Evolutionary conservation across 2,113 vertebrate genomes (phyloP).

Genomic region (Serinus canaria): DNA sequence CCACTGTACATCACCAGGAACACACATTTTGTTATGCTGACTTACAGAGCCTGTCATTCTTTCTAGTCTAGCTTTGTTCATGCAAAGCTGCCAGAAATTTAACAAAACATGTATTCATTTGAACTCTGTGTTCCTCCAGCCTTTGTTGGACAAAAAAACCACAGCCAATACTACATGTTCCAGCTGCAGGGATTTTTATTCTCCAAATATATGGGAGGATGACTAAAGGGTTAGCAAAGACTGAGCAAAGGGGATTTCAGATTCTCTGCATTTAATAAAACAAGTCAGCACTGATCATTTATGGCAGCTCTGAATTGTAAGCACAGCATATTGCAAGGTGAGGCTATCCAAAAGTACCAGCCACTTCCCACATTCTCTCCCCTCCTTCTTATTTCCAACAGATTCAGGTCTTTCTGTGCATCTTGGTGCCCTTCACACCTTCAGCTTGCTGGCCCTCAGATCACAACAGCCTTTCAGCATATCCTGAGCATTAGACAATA

Average conservation of each 20-base stretch:
- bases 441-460: neutral
- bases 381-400: neutral
- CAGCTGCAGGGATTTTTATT: constrained; percentile 32
- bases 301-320: neutral
- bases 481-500: neutral
- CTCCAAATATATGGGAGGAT: neutral
- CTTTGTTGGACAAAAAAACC: constrained; percentile 46
- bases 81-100: constrained; percentile 45
- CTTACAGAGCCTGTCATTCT: constrained; percentile 13
- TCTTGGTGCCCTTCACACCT: neutral
- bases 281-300: neutral
- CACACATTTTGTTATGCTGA: neutral
- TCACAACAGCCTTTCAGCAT: neutral
- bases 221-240: neutral
- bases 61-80: neutral
- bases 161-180: neutral
- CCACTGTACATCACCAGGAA: neutral
- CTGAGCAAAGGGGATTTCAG: neutral
- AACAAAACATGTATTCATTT: constrained; percentile 60
- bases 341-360: neutral
- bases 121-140: constrained; percentile 68
- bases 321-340: neutral
- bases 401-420: neutral
- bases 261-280: neutral
- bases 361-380: neutral